Percentiles rank a stretch among this genome's conserved stretches.
Conservation (phyloP, 2,888 invertebrate species). For the Endotricha flammealis region DNA sequence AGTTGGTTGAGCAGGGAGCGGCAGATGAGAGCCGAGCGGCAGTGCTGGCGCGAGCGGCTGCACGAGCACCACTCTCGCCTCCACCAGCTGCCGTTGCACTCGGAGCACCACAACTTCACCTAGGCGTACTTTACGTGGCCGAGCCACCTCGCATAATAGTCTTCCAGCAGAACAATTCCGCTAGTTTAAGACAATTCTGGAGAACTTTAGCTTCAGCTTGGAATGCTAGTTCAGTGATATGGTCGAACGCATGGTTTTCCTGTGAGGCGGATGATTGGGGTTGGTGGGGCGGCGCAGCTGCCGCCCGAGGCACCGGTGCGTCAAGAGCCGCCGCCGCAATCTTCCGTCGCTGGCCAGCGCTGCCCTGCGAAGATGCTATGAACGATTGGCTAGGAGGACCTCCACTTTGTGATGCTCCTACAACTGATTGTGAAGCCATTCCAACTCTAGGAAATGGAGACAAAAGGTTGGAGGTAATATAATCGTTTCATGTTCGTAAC, state of each 20-base stretch:
- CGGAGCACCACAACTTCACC: constrained; percentile 70
- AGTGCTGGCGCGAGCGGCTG: constrained; percentile 62
- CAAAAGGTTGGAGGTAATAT: constrained; percentile 50
- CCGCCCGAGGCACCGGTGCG: constrained; percentile 57
- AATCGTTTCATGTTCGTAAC: neutral
- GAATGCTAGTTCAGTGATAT: constrained; percentile 65
- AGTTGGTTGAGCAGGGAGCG: constrained; percentile 61
- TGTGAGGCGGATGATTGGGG: constrained; percentile 53
- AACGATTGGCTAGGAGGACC: constrained; percentile 82
- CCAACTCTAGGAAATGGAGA: constrained; percentile 38
- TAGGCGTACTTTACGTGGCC: constrained; percentile 66
- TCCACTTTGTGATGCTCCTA: constrained; percentile 52
- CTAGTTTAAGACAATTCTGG: constrained; percentile 75
- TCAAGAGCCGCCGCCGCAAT: constrained; percentile 79
- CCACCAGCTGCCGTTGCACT: constrained; percentile 68
- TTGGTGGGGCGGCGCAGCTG: constrained; percentile 70
- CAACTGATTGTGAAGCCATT: constrained; percentile 59
- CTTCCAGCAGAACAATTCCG: constrained; percentile 71
- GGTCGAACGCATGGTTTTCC: constrained; percentile 70
- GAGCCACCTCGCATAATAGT: constrained; percentile 56
- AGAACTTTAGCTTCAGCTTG: constrained; percentile 68
- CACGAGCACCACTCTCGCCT: constrained; percentile 54
- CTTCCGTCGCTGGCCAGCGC: constrained; percentile 79
- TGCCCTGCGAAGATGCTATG: constrained; percentile 85
- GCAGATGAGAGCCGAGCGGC: constrained; percentile 61